Evolutionary conservation across 2,888 invertebrate genomes (phyloP).

Genomic region (Lycocerus yunnanus): DNA sequence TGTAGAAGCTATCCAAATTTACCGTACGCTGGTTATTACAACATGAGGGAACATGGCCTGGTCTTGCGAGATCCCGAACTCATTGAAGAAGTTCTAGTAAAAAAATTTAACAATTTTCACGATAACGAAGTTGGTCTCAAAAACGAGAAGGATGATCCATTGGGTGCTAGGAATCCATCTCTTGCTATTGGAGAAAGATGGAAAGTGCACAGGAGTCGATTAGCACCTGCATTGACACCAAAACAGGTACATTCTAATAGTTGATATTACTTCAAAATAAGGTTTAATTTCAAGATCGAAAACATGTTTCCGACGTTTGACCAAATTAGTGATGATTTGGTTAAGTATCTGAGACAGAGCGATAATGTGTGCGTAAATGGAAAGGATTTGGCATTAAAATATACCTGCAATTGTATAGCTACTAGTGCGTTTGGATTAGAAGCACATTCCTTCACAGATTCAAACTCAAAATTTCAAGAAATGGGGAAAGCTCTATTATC

Average conservation of each 20-base stretch:
- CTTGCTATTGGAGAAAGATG: constrained; percentile 56
- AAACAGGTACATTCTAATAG: constrained; percentile 54
- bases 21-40: constrained; percentile 50
- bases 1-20: constrained; percentile 43
- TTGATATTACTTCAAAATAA: not conserved
- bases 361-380: constrained; percentile 47
- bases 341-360: constrained; percentile 45
- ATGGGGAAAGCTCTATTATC: constrained; percentile 37
- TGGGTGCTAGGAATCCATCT: constrained; percentile 58
- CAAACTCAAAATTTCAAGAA: constrained; percentile 39
- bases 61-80: constrained; percentile 50
- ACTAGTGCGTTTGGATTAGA: constrained; percentile 55
- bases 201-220: constrained; percentile 56
- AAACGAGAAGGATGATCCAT: constrained; percentile 54
- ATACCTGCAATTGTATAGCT: constrained; percentile 54
- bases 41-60: constrained; percentile 43
- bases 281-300: constrained; percentile 42
- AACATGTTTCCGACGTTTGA: constrained; percentile 55
- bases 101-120: constrained; percentile 50
- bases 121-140: constrained; percentile 48
- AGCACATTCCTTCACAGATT: constrained; percentile 48
- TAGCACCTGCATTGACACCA: constrained; percentile 59
- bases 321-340: constrained; percentile 51
- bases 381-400: constrained; percentile 52
- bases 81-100: constrained; percentile 46